These are phyloP conservation scores for Hemichromis elongatus DNA, from an alignment of 2,113 vertebrate species.

Conservation along the genomic window DNA sequence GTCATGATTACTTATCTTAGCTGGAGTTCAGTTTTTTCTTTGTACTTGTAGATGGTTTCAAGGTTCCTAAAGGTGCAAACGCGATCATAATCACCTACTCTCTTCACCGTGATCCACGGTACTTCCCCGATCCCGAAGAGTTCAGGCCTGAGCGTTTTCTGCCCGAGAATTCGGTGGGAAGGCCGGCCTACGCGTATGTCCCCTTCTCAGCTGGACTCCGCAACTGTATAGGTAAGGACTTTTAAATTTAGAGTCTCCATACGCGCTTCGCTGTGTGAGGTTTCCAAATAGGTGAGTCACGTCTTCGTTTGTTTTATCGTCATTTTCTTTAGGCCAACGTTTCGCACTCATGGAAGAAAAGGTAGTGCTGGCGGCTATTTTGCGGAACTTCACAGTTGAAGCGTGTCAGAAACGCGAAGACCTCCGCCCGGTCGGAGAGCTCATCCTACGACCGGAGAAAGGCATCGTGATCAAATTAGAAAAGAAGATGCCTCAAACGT, in stretches of 20 bases:
- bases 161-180: conserved; percentile 77
- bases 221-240: conserved; percentile 89
- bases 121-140: conserved; percentile 86
- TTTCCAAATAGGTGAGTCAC: neutral
- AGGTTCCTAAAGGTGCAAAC: conserved; percentile 75
- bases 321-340: conserved; percentile 78
- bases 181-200: conserved; percentile 83
- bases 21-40: neutral
- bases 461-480: conserved; percentile 87
- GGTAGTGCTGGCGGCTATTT: conserved; percentile 77
- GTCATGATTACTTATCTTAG: neutral
- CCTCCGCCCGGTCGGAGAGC: conserved; percentile 75
- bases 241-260: neutral
- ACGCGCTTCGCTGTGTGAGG: neutral
- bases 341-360: conserved; percentile 96
- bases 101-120: conserved; percentile 82
- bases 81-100: conserved; percentile 77
- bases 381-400: conserved; percentile 82
- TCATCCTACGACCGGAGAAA: conserved; percentile 85
- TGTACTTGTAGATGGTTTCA: conserved; percentile 73
- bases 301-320: neutral
- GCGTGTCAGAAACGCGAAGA: conserved; percentile 81
- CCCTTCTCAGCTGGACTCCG: conserved; percentile 94
- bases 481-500: conserved; percentile 49
- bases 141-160: conserved; percentile 91